These are phyloP conservation scores for Stichodactyla helianthus DNA, from an alignment of 64 coral and sea anemone genomes.

Conservation along the genomic window DNA sequence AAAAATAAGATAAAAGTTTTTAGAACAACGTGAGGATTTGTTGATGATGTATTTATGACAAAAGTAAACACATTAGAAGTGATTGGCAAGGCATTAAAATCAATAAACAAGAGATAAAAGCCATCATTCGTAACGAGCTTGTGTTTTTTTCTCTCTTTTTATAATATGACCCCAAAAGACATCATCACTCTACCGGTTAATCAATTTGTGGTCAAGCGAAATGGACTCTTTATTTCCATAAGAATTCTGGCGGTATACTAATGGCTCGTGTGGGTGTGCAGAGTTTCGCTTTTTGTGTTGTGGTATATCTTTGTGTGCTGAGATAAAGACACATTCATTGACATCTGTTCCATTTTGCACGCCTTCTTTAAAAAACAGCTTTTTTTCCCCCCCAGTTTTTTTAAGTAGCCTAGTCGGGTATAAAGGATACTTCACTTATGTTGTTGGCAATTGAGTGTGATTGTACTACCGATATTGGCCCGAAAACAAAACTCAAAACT, in stretches of 20 bases:
- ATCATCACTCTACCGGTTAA: constrained; percentile 3
- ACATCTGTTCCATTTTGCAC: neutral
- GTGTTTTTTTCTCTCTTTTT: neutral
- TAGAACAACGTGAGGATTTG: neutral
- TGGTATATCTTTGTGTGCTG: constrained; percentile 6
- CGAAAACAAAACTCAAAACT: neutral
- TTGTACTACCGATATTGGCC: neutral
- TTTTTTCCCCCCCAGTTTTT: neutral
- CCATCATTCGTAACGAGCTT: neutral
- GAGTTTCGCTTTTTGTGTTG: neutral
- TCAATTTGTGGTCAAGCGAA: neutral
- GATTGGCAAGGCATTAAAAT: neutral
- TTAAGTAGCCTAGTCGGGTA: neutral
- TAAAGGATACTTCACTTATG: neutral
- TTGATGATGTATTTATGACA: neutral
- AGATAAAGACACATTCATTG: constrained; percentile 2
- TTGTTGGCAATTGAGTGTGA: neutral
- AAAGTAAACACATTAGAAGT: neutral
- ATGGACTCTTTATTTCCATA: neutral
- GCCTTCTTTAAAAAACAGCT: neutral
- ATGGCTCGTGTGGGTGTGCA: neutral
- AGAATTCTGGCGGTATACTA: constrained; percentile 17
- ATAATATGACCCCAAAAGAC: neutral
- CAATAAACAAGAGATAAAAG: neutral
- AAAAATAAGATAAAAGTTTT: neutral